phyloP scores from a whole-genome alignment of 2,888 invertebrate species.

The Saturnia japonica region DNA sequence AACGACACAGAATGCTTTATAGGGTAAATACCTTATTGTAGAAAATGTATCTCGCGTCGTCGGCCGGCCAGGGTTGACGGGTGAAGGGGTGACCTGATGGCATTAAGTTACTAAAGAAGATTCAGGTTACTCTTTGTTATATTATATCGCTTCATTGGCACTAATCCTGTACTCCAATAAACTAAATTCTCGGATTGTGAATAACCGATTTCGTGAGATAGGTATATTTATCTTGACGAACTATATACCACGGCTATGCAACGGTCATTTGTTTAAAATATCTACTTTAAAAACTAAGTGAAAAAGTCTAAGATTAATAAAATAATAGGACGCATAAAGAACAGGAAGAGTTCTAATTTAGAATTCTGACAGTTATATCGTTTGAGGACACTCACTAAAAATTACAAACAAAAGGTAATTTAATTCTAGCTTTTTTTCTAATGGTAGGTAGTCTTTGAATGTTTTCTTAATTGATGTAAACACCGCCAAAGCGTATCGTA shows the following conservation, averaged over 20 bases:
- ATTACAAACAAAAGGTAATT: not conserved
- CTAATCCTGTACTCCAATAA: not conserved
- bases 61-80: too few relatives aligned
- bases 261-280: not conserved
- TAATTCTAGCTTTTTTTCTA: not conserved
- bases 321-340: not conserved
- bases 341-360: not conserved
- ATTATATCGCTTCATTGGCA: not conserved
- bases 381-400: not conserved
- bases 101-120: not conserved
- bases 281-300: not conserved
- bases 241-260: not conserved
- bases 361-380: conserved; percentile 1
- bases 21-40: not conserved
- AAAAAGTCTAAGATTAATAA: not conserved
- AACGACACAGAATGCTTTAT: not conserved
- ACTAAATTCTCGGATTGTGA: too few relatives aligned
- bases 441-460: not conserved
- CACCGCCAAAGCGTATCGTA: too few relatives aligned
- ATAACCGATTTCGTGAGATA: too few relatives aligned
- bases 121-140: not conserved
- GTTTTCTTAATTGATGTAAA: not conserved
- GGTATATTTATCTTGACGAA: not conserved
- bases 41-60: not conserved
- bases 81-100: not conserved